A percentile compares a stretch with the other conserved stretches of the same genome.
phyloP scores from a whole-genome alignment of 2,888 invertebrate genomes.

The Dryococelus australis region DNA sequence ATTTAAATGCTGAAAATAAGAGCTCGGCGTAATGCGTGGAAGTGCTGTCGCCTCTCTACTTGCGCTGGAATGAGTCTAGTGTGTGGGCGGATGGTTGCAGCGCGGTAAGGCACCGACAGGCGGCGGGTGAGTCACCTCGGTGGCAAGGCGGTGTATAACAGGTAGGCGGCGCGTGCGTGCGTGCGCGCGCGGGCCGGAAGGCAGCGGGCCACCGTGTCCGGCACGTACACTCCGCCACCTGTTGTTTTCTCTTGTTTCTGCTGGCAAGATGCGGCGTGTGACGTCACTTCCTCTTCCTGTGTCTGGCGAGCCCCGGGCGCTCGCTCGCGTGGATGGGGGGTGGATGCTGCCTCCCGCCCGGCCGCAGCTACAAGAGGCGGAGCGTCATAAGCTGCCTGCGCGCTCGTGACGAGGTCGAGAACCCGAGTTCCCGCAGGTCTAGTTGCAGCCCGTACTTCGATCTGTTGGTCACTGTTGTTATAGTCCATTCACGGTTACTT shows the following conservation, averaged over 20 bases:
- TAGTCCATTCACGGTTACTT: too few relatives aligned
- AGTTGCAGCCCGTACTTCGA: too few relatives aligned
- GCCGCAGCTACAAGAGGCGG: neutral
- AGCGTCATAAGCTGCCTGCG: too few relatives aligned
- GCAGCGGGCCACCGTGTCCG: slow-evolving; percentile 9
- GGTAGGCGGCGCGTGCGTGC: neutral
- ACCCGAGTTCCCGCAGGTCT: too few relatives aligned
- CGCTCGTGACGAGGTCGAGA: too few relatives aligned
- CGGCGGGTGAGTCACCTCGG: neutral
- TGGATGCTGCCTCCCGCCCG: neutral
- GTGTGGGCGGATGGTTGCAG: too few relatives aligned
- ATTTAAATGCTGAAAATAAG: too few relatives aligned
- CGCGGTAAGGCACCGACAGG: neutral
- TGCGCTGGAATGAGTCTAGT: too few relatives aligned
- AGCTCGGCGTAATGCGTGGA: too few relatives aligned
- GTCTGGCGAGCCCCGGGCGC: neutral
- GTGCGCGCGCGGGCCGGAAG: neutral
- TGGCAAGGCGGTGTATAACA: neutral
- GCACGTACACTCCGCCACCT: slow-evolving; percentile 4
- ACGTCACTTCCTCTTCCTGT: slow-evolving; percentile 16
- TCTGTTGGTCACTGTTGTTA: too few relatives aligned
- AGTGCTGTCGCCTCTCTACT: too few relatives aligned
- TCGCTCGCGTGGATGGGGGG: too few relatives aligned
- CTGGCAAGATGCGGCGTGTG: slow-evolving; percentile 10
- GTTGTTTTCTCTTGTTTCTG: slow-evolving; percentile 7